Evolutionary conservation across 2,797 vertebrate species (phyloP), one percentile per base, ranked within the genome.

Genomic region (Sylvilagus floridanus): DNA sequence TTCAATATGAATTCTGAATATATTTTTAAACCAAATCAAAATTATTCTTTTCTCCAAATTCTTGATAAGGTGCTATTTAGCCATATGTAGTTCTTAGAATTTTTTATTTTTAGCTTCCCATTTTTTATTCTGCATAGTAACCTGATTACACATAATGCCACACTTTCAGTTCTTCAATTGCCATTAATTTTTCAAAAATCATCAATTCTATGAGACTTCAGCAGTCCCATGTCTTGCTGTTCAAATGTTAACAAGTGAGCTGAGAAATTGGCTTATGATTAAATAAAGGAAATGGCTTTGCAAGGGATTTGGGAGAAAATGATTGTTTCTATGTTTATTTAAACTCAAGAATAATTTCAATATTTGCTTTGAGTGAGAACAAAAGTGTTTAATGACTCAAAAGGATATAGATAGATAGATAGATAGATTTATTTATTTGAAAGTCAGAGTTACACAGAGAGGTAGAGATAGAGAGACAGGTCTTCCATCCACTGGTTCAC

Each of bases 1-100:
- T 96, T 97, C 92, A 93, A 91, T 90, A 96, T 96, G 84, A 96
- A 92, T 90, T 94, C 84, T 85, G 21, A 92, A 95, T 95, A 76
- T 93, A 84, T 28, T 50, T 95, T 96, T 63, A 52, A 42, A 87
- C 17, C 66, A 96, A 95, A 94, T 63, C 1, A 95, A 93, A 95
- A 94, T 47, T 50, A 88, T 26, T 88, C 68, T 95, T 93, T 62
- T 94, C 30, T 84, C 28, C 16, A 96, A 83, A 42, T 94, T 89
- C 69, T 89, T 0, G 76, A 86, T 88, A 96, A 90, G 82, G 1
- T 14, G 1, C 37, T 78, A 90, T 95, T 90, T 47, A 92, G 32
- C 24, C 21, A 69, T 76, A 95, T 84, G 54, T 4, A 79, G 88
- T 96, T 92, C 60, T 84, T 76, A 75, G 69, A 52, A 30, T 52